These are phyloP conservation scores for Augochlorella aurata DNA, from an alignment of 2,888 invertebrate species.

Conservation along the genomic window DNA sequence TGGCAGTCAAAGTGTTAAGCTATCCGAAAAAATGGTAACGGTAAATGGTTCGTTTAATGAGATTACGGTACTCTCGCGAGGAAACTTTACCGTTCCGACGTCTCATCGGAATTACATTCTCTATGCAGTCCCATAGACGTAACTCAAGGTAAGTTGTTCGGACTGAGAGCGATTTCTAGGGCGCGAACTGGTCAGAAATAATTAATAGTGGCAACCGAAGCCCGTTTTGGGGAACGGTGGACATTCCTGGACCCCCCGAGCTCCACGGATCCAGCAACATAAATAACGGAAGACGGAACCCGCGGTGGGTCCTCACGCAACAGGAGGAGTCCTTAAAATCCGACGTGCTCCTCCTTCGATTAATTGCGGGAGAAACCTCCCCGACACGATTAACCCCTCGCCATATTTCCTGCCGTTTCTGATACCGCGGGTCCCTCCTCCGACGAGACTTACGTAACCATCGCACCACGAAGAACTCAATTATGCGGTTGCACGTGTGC, in stretches of 20 bases:
- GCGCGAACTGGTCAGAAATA: slow-evolving; percentile 54
- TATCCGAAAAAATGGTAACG: too few species aligned
- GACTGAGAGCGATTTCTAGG: slow-evolving; percentile 24
- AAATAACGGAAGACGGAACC: slow-evolving; percentile 71
- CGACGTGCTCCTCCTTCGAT: slow-evolving; percentile 68
- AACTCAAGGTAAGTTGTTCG: background rate
- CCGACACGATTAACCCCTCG: slow-evolving; percentile 54
- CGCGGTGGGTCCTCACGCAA: slow-evolving; percentile 65
- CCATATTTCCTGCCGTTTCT: slow-evolving; percentile 54
- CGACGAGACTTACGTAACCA: background rate
- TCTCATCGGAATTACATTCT: too few species aligned
- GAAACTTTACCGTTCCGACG: too few species aligned
- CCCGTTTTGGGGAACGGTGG: slow-evolving; percentile 57
- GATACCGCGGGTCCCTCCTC: slow-evolving; percentile 12
- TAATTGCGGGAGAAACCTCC: slow-evolving; percentile 62
- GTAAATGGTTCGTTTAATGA: too few species aligned
- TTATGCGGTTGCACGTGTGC: slow-evolving; percentile 7
- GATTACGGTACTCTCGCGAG: too few species aligned
- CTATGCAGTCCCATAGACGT: background rate
- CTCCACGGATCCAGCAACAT: slow-evolving; percentile 69
- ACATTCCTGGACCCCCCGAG: slow-evolving; percentile 69
- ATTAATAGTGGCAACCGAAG: slow-evolving; percentile 70
- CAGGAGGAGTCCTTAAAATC: slow-evolving; percentile 67
- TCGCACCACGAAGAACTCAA: slow-evolving; percentile 7
- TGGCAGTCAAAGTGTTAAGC: too few species aligned